phyloP scores from a whole-genome alignment of 2,888 invertebrate species.

The Apamea epomidion region DNA sequence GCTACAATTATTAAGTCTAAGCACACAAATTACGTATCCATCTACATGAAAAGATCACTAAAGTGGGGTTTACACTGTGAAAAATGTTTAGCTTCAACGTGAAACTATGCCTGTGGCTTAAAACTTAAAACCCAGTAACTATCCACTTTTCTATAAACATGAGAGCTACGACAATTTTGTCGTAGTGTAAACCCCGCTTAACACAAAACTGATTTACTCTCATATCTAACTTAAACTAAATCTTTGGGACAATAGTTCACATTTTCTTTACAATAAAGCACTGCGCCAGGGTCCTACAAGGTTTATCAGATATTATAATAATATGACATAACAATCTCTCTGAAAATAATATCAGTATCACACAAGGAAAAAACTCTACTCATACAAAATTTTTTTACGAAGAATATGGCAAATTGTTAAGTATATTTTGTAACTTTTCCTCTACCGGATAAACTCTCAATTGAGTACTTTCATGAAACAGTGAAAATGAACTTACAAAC shows the following conservation, averaged over 20 bases:
- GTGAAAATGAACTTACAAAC: background rate
- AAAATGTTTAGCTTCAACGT: background rate
- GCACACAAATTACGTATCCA: constrained; percentile 63
- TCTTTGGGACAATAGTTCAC: constrained; percentile 43
- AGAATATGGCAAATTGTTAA: background rate
- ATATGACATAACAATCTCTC: background rate
- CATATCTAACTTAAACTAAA: constrained; percentile 32
- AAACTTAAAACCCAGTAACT: background rate
- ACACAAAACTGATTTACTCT: constrained; percentile 3
- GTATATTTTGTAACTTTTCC: background rate
- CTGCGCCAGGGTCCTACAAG: background rate
- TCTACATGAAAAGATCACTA: constrained; percentile 45
- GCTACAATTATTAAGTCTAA: constrained; percentile 39
- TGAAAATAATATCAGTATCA: constrained; percentile 6
- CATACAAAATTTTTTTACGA: background rate
- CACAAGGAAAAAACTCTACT: constrained; percentile 1
- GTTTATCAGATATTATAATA: background rate
- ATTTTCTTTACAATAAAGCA: constrained; percentile 2
- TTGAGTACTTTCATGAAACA: background rate
- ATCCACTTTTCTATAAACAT: background rate
- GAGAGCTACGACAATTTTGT: background rate
- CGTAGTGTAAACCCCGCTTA: constrained; percentile 7
- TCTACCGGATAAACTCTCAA: background rate
- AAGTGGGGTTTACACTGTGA: constrained; percentile 6
- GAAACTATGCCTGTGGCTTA: background rate